A percentile compares a stretch with the other conserved stretches of the same genome.
phyloP scores from a whole-genome alignment of 2,113 vertebrate species.

The Tenebrosternarchus preto region DNA sequence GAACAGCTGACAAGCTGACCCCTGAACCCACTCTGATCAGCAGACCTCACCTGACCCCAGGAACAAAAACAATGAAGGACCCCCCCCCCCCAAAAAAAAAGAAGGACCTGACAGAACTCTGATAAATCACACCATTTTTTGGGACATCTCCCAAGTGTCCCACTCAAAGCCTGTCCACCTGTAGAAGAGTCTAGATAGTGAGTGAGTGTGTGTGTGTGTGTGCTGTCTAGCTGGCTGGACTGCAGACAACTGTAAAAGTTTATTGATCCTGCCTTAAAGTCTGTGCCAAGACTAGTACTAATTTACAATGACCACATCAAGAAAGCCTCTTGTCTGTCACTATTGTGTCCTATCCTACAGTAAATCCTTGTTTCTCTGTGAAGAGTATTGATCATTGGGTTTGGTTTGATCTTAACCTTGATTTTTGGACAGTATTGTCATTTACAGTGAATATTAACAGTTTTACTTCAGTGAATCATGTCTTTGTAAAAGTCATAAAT shows the following conservation, averaged over 20 bases:
- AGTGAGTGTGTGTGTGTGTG: background rate
- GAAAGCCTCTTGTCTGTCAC: conserved; percentile 54
- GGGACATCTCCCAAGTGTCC: too few relatives aligned
- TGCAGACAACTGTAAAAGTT: conserved; percentile 39
- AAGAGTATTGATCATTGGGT: background rate
- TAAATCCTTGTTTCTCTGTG: conserved; percentile 16
- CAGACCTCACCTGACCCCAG: background rate
- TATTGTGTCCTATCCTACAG: conserved; percentile 24
- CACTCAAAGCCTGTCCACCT: too few relatives aligned
- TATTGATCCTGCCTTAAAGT: conserved; percentile 54
- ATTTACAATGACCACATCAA: too few relatives aligned
- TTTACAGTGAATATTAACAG: background rate
- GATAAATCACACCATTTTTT: too few relatives aligned
- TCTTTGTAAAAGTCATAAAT: background rate
- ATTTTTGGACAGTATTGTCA: conserved; percentile 18
- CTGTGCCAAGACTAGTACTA: too few relatives aligned
- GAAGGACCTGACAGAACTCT: too few relatives aligned
- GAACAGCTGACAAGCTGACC: conserved; percentile 5
- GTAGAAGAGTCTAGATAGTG: too few relatives aligned
- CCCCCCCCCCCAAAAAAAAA: too few relatives aligned
- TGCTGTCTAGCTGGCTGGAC: conserved; percentile 21
- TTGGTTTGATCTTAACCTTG: background rate
- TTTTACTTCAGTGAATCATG: background rate
- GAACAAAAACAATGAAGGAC: background rate
- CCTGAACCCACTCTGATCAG: background rate